Conservation (phyloP, 2,113 vertebrate genomes). For the Lycocorax pyrrhopterus region DNA sequence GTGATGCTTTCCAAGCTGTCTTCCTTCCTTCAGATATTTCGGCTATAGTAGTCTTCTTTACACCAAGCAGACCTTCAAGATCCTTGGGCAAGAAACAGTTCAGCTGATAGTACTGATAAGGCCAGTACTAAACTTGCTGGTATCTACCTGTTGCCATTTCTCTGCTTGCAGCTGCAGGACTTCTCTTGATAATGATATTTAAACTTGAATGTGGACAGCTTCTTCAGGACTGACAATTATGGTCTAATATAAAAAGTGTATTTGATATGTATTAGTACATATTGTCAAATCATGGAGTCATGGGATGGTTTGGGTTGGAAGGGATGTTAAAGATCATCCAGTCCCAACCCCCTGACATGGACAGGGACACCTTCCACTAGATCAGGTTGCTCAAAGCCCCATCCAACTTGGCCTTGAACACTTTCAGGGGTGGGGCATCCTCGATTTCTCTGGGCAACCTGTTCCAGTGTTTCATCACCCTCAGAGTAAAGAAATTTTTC, state of each 20-base stretch:
- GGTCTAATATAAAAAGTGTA: not conserved
- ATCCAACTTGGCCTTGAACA: not conserved
- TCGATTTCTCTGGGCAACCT: accelerated
- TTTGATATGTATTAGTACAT: not conserved
- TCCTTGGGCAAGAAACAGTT: not conserved
- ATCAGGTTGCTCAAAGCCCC: not conserved
- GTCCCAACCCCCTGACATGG: not conserved
- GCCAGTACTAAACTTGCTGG: not conserved
- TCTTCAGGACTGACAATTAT: not conserved
- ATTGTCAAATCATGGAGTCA: not conserved
- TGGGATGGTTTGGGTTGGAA: not conserved
- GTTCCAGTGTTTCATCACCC: not conserved
- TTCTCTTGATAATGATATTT: not conserved
- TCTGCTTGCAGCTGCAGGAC: not conserved
- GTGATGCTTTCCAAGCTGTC: not conserved
- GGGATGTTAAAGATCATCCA: not conserved
- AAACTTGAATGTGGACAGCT: not conserved
- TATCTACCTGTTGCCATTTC: not conserved
- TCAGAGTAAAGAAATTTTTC: not conserved
- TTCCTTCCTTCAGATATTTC: not conserved
- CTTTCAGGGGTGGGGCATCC: accelerated
- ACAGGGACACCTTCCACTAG: not conserved
- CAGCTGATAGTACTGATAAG: not conserved
- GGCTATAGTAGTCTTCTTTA: not conserved
- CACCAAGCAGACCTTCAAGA: not conserved